Evolutionary conservation across 2,797 vertebrate genomes (phyloP), one percentile per base, ranked within the genome.

Genomic region (Brachymystax lenok): DNA sequence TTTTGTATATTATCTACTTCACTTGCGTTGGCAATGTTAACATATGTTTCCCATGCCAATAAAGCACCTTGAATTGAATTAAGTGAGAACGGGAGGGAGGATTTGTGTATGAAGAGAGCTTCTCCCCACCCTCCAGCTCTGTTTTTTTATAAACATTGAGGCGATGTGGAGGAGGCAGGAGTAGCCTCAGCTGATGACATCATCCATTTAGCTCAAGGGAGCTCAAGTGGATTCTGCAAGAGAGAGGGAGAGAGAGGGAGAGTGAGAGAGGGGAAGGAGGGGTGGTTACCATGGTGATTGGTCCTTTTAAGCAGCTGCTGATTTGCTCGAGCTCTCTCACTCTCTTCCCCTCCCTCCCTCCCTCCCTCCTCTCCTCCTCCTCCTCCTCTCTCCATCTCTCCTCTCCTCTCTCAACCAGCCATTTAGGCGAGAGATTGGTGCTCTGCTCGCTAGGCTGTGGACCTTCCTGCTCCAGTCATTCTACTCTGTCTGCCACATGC

Each of bases 251-350:
- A 46, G 77, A 76, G 79, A 63, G 81, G 73, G 74, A 61, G 27
- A n/a, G 69, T 69, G 74, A 52, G 76, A 30, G 74, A 56, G 76
- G 40, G 85, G 82, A 94, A 95, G 93, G 94, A 93, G 90, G 95
- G 95, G 95, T 92, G 95, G 98, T 99, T 99, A 95, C 97, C 95
- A 99, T 97, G 96, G 96, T 94, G 95, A 98, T 95, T 87, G 92
- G 93, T 92, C 93, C 93, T 95, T 46, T 95, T 92, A 94, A 95
- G 95, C 98, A 97, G 97, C 96, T 98, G 96, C 97, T 97, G 96
- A 98, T 98, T 99, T 93, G 96, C 96, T 95, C 88, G 92, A 93
- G 87, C 89, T 78, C 90, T 79, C 66, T 70, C 74, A 19, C 77
- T 74, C 73, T 72, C 63, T 76, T 56, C 77, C 33, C 46, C n/a